These are phyloP conservation scores for Synergus gifuensis DNA, from an alignment of 2,888 invertebrate species.

Conservation along the genomic window DNA sequence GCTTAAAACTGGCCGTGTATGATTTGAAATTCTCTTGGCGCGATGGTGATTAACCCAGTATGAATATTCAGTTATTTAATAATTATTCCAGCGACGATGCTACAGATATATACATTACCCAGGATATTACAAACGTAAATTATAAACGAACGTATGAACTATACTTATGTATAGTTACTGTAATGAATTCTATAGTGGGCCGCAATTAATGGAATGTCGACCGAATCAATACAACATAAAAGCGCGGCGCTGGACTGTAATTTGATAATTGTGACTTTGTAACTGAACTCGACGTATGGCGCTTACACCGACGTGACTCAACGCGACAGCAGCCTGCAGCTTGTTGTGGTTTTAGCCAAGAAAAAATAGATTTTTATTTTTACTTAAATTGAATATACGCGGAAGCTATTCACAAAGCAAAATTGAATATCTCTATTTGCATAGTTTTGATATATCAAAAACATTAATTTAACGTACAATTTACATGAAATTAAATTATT, in stretches of 20 bases:
- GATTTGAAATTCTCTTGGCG: conserved; percentile 38
- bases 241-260: conserved; percentile 20
- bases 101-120: conserved; percentile 32
- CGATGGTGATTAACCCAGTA: conserved; percentile 24
- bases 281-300: neutral
- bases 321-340: neutral
- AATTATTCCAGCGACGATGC: conserved; percentile 32
- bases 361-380: neutral
- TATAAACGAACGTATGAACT: conserved; percentile 29
- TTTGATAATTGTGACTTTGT: conserved; percentile 26
- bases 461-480: neutral
- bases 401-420: neutral
- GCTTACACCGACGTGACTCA: neutral
- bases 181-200: conserved; percentile 31
- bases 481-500: too few species aligned
- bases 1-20: conserved; percentile 4
- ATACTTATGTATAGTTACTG: neutral
- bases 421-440: neutral
- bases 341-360: neutral
- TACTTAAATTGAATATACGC: neutral
- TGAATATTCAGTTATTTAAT: conserved; percentile 37
- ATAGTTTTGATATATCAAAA: neutral
- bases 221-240: conserved; percentile 34
- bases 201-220: conserved; percentile 37
- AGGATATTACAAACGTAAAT: conserved; percentile 41